These are phyloP conservation scores for Calephelis nemesis DNA, from an alignment of 1,140 invertebrate genomes.

Conservation along the genomic window DNA sequence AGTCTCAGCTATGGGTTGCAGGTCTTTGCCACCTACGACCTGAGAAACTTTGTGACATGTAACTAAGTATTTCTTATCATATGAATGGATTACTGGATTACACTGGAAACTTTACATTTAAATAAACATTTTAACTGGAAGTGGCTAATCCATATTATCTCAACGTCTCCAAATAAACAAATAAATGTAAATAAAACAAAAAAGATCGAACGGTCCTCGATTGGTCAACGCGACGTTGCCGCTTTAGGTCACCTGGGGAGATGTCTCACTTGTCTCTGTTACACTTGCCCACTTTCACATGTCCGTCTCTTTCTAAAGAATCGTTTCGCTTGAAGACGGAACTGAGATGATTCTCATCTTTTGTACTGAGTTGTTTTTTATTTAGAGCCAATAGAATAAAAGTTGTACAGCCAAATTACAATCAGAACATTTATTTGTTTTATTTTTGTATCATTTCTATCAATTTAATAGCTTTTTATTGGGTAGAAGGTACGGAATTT, in stretches of 20 bases:
- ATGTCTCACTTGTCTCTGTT: constrained; percentile 50
- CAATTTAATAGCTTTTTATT: too few relatives aligned
- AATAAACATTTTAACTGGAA: too few relatives aligned
- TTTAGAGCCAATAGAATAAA: constrained; percentile 43
- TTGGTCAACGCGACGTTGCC: constrained; percentile 75
- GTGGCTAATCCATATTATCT: constrained; percentile 34
- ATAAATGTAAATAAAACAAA: constrained; percentile 47
- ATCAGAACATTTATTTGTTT: too few relatives aligned
- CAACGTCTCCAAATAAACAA: constrained; percentile 36
- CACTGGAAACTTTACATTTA: too few relatives aligned
- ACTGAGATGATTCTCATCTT: constrained; percentile 73
- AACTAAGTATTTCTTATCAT: too few relatives aligned
- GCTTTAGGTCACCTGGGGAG: constrained; percentile 57
- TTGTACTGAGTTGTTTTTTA: constrained; percentile 65
- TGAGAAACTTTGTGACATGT: too few relatives aligned
- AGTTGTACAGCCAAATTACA: too few relatives aligned
- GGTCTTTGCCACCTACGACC: too few relatives aligned
- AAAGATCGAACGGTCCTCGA: constrained; percentile 60
- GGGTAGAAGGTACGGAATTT: too few relatives aligned
- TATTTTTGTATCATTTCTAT: too few relatives aligned
- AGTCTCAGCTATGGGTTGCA: too few relatives aligned
- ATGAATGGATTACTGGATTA: too few relatives aligned
- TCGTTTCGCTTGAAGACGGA: constrained; percentile 74
- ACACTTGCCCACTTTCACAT: constrained; percentile 27
- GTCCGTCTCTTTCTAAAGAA: constrained; percentile 55